Percentiles rank a stretch among this genome's conserved stretches.
Evolutionary conservation across 2,797 vertebrate species (phyloP).

Genomic region (Anabas testudineus): DNA sequence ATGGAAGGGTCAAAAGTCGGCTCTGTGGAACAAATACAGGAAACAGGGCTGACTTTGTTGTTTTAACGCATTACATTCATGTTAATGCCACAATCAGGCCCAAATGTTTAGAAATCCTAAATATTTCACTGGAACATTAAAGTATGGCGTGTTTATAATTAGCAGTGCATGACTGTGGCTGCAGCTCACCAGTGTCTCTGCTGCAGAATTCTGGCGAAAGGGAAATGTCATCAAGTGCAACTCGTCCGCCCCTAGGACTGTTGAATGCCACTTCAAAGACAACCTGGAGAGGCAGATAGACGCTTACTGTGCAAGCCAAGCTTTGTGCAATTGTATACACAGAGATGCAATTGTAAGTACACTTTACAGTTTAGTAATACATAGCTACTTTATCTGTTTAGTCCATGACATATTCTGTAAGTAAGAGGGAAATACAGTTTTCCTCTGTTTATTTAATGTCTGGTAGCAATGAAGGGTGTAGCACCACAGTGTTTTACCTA

Average conservation of each 20-base stretch:
- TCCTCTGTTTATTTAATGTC: too few relatives aligned
- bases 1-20: slow-evolving; percentile 85
- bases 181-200: slow-evolving; percentile 86
- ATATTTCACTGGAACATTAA: background rate
- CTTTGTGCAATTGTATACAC: background rate
- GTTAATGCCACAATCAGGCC: too few relatives aligned
- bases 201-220: slow-evolving; percentile 92
- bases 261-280: slow-evolving; percentile 97
- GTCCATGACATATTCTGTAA: background rate
- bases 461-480: too few relatives aligned
- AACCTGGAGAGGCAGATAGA: slow-evolving; percentile 78
- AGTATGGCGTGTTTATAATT: background rate
- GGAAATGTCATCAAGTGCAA: slow-evolving; percentile 93
- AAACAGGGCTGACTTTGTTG: background rate
- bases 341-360: background rate
- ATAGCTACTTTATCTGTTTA: background rate
- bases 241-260: slow-evolving; percentile 89
- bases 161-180: background rate
- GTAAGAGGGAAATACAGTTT: too few relatives aligned
- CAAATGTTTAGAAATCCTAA: background rate
- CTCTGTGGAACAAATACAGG: slow-evolving; percentile 74
- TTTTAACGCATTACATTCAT: too few relatives aligned
- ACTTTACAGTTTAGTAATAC: background rate
- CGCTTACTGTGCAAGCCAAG: background rate
- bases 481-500: too few relatives aligned